Conservation (phyloP, 2,888 invertebrate genomes). For the Apamea anceps region DNA sequence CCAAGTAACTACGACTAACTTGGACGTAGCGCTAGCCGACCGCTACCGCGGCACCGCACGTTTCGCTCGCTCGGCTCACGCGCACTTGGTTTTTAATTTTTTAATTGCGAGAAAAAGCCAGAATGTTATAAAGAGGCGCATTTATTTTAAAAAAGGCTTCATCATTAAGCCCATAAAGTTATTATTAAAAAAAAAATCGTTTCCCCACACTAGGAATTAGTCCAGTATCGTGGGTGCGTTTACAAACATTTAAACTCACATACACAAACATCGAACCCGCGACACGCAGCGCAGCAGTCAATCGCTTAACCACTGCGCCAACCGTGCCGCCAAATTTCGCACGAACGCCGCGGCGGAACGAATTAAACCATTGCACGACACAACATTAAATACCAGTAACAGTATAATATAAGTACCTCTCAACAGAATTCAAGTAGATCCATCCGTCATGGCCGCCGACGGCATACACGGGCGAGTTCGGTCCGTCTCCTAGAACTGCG, state of each 20-base stretch:
- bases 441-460: slow-evolving; percentile 99
- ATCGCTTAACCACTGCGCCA: too few species aligned
- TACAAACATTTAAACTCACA: too few species aligned
- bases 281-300: too few species aligned
- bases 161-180: too few species aligned
- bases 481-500: slow-evolving; percentile 93
- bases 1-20: neutral
- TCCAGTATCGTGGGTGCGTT: too few species aligned
- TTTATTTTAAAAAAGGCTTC: neutral
- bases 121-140: neutral
- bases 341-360: too few species aligned
- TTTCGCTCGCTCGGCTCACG: neutral
- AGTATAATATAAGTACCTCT: slow-evolving; percentile 84
- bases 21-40: neutral
- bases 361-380: too few species aligned
- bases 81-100: too few species aligned
- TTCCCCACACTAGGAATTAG: too few species aligned
- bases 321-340: too few species aligned
- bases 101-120: neutral
- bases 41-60: neutral
- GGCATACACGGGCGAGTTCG: slow-evolving; percentile 96
- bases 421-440: slow-evolving; percentile 98
- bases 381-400: neutral
- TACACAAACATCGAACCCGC: too few species aligned
- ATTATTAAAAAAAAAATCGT: too few species aligned